phyloP scores from a whole-genome alignment of 2,888 invertebrate genomes.

The Leptopilina myrica region DNA sequence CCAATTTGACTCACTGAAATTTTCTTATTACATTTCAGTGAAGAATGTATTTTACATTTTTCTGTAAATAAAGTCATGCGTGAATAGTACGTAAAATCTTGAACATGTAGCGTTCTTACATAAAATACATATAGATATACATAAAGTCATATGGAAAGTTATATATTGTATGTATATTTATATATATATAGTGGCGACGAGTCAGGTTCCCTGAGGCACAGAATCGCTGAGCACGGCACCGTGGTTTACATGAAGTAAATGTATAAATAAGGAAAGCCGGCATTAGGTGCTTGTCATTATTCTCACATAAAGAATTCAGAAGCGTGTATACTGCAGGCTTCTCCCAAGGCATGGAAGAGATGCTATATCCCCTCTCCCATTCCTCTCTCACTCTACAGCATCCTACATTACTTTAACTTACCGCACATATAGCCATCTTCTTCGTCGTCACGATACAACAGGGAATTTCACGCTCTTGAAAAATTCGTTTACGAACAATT shows the following conservation, averaged over 20 bases:
- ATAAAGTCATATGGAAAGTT: neutral
- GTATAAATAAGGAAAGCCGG: constrained; percentile 54
- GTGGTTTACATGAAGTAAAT: constrained; percentile 49
- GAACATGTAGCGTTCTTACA: neutral
- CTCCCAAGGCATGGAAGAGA: constrained; percentile 49
- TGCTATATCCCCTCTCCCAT: neutral
- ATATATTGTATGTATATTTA: neutral
- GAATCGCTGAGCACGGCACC: constrained; percentile 25
- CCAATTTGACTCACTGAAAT: too few species aligned
- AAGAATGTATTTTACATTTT: neutral
- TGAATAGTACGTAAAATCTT: neutral
- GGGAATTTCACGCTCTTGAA: constrained; percentile 31
- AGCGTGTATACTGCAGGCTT: constrained; percentile 59
- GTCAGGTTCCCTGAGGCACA: constrained; percentile 32
- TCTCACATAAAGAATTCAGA: constrained; percentile 68
- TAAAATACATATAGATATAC: neutral
- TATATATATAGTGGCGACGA: constrained; percentile 1
- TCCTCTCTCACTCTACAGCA: too few species aligned
- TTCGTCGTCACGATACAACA: constrained; percentile 29
- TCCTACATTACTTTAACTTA: constrained; percentile 32
- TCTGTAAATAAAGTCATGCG: neutral
- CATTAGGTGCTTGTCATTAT: constrained; percentile 64
- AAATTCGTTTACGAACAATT: constrained; percentile 40
- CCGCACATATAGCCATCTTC: constrained; percentile 17
- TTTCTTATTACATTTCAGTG: neutral